Base-by-base conservation (phyloP, 2,888 invertebrate species). In the Onthophagus sagittarius region DNA sequence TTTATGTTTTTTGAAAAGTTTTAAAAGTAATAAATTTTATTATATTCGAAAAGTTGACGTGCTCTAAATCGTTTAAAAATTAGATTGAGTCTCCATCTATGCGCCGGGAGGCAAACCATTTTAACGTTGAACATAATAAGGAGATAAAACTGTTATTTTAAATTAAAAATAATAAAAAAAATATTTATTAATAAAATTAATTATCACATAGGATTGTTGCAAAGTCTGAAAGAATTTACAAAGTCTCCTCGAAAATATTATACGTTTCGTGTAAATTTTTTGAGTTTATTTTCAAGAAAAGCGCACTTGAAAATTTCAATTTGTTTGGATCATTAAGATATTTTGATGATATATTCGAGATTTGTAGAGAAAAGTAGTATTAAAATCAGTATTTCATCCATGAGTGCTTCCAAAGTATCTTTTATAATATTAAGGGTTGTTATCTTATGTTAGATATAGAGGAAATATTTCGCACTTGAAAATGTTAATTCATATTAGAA, bases 331-430 rank as follows among this genome's bases (percentile, higher is more conserved):
- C n/a, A n/a, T n/a, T n/a, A n/a, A n/a, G n/a, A n/a, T n/a, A n/a
- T 90, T 71, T 92, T 93, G 73, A 89, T 89, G 76, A 89, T 95
- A 95, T 98, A 94, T 71, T 96, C 99, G 76, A 99, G 88, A 87
- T 99, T 99, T 9, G 97, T 98, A n/a, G 98, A 94, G 76, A 99
- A 87, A 15, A 99, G 98, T 15, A 95, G 93, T 88, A 93, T 87
- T 70, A 92, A 93, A 78, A 90, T 89, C 0, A 94, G 94, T 15
- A 92, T 91, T 0, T 97, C 98, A 88, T 99, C 98, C 96, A 99
- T 97, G 7, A 99, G 88, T 33, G 93, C 98, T 75, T 94, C 88
- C 75, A 98, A 86, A 0, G 97, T 93, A 82, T 99, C 98, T 84
- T 94, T 94, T 83, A 99, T 92, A 80, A 99, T 98, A 76, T 94